Percentiles rank a stretch among this genome's conserved stretches.
Conservation (phyloP, 2,797 vertebrate genomes). For the Rhinatrema bivittatum region DNA sequence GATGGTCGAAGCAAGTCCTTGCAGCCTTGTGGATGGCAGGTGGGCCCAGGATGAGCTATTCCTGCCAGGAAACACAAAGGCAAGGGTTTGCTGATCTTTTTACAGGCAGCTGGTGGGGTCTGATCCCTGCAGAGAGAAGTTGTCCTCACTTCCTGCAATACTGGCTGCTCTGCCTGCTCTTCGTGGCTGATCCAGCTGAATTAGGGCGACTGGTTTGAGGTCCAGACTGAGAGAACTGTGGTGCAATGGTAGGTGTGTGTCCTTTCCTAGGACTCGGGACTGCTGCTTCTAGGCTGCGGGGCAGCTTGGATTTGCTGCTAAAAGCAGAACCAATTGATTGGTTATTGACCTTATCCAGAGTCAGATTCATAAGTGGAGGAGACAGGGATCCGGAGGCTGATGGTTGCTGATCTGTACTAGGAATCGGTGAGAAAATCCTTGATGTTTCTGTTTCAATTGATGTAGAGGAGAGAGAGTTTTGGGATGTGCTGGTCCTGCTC, state of each 20-base stretch:
- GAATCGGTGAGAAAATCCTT: slow-evolving; percentile 40
- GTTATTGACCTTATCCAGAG: slow-evolving; percentile 42
- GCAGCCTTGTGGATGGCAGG: too few relatives aligned
- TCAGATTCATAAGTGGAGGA: slow-evolving; percentile 21
- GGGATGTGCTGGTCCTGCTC: too few relatives aligned
- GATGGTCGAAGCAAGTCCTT: too few relatives aligned
- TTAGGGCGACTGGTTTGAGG: slow-evolving; percentile 58
- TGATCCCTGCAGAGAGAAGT: too few relatives aligned
- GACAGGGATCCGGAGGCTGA: slow-evolving; percentile 19
- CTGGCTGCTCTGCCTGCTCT: slow-evolving; percentile 54
- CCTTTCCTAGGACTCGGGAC: slow-evolving; percentile 35
- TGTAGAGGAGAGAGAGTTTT: background rate
- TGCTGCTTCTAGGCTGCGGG: slow-evolving; percentile 44
- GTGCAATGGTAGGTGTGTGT: slow-evolving; percentile 50
- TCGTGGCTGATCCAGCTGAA: slow-evolving; percentile 40
- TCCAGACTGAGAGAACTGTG: slow-evolving; percentile 70
- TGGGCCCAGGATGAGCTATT: too few relatives aligned
- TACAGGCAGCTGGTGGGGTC: too few relatives aligned
- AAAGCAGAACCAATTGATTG: slow-evolving; percentile 31
- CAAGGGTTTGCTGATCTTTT: too few relatives aligned
- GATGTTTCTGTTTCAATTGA: slow-evolving; percentile 45
- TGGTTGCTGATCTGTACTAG: slow-evolving; percentile 17
- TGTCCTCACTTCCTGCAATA: too few relatives aligned
- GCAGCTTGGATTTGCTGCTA: slow-evolving; percentile 48
- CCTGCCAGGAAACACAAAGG: too few relatives aligned